phyloP scores from a whole-genome alignment of 1,140 invertebrate genomes.

The Hetaerina americana region DNA sequence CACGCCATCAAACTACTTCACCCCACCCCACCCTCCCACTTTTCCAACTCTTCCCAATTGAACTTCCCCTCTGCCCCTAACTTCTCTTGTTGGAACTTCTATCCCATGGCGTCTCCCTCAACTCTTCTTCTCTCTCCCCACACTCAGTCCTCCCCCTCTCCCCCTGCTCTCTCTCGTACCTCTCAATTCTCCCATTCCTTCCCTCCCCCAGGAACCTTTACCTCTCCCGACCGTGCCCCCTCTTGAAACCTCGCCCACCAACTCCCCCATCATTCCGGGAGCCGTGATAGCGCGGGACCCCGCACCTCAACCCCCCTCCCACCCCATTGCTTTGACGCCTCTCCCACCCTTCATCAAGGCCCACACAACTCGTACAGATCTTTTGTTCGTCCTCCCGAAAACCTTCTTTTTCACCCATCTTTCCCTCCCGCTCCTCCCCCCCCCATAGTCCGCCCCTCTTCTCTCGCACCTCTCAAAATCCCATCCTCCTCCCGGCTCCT shows the following conservation, averaged over 20 bases:
- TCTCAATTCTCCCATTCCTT: too few relatives aligned
- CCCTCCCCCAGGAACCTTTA: too few relatives aligned
- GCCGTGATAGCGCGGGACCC: not conserved
- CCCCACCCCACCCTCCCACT: not conserved
- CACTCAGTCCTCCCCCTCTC: too few relatives aligned
- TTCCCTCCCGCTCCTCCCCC: not conserved
- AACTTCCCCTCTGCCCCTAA: not conserved
- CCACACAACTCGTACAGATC: too few relatives aligned
- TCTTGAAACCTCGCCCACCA: too few relatives aligned
- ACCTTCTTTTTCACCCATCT: too few relatives aligned
- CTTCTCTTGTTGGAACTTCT: not conserved
- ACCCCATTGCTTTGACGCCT: not conserved
- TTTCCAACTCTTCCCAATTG: not conserved
- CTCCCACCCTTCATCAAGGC: too few relatives aligned
- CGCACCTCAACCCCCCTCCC: not conserved
- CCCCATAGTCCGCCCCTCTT: not conserved
- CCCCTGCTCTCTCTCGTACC: too few relatives aligned
- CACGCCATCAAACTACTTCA: not conserved
- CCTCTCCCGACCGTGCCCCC: too few relatives aligned
- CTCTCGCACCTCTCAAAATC: not conserved
- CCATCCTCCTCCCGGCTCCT: not conserved
- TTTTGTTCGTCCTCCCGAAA: too few relatives aligned
- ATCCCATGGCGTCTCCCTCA: not conserved
- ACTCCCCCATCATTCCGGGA: too few relatives aligned
- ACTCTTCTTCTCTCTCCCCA: too few relatives aligned